Evolutionary conservation across 2,888 invertebrate species (phyloP).

Genomic region (Sphinx pinastri): DNA sequence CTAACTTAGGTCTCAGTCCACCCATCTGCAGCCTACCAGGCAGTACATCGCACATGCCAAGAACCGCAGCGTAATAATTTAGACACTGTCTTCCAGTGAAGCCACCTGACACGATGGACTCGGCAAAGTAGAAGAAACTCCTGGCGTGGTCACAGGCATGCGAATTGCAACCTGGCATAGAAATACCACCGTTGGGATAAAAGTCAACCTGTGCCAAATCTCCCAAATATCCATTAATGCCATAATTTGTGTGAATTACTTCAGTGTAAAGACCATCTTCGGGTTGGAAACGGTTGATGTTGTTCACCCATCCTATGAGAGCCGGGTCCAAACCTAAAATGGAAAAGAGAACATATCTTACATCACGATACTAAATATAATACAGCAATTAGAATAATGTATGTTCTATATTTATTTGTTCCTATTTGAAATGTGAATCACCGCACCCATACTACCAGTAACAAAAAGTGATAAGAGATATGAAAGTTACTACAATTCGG

Average conservation of each 20-base stretch:
- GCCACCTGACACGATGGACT: constrained; percentile 57
- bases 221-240: constrained; percentile 58
- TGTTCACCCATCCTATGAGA: constrained; percentile 63
- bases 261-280: constrained; percentile 64
- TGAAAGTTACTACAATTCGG: no score
- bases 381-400: no score
- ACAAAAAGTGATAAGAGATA: no score
- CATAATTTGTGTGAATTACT: constrained; percentile 68
- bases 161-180: constrained; percentile 66
- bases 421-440: no score
- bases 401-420: no score
- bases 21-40: constrained; percentile 62
- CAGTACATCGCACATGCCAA: constrained; percentile 50
- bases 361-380: not conserved
- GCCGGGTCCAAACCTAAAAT: constrained; percentile 63
- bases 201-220: constrained; percentile 64
- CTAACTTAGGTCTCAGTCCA: constrained; percentile 60
- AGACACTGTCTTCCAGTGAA: constrained; percentile 63
- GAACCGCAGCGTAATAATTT: constrained; percentile 58
- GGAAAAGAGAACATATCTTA: not conserved
- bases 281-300: constrained; percentile 55
- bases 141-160: constrained; percentile 61
- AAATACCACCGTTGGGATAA: constrained; percentile 66
- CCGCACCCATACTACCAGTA: no score
- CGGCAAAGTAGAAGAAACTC: constrained; percentile 62